Evolutionary conservation across 2,888 invertebrate genomes (phyloP), one percentile per base, ranked within the genome.

Genomic region (Protonemura montana): DNA sequence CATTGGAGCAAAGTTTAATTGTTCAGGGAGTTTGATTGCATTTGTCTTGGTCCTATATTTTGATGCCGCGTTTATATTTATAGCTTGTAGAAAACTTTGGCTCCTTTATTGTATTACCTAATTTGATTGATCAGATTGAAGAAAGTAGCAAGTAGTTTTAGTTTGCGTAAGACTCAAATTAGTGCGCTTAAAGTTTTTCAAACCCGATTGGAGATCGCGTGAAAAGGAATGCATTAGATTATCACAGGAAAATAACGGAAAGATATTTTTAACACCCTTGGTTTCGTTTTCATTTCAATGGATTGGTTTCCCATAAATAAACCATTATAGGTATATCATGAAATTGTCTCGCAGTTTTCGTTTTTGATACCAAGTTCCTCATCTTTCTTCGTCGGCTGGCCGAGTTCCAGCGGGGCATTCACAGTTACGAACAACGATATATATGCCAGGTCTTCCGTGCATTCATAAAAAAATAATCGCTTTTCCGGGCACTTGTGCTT

Each of bases 371-470:
- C 59, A 59, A 59, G 59, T 59, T 59, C 21, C 59, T 59, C 59
- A 59, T 59, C 59, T 59, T 59, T 59, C 59, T 59, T 59, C 59
- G 59, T 21, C 41, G 59, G 59, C 59, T 59, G 59, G 59, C 59
- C 16, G 13, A 21, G 59, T 59, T 59, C 59, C 59, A 59, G 21
- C 59, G 7, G 21, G 7, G 59, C 59, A 59, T 16, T 59, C 41
- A 13, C 6, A 41, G 13, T 21, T 7, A 35, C 5, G 5, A 35
- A 10, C 35, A 10, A 6, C 35, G 21, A 59, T n/a, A n/a, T n/a
- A n/a, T n/a, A n/a, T n/a, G 59, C 59, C 59, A 59, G 59, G 59
- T 59, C 59, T 59, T 59, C 59, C 21, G 59, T 59, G 59, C 59
- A 59, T 59, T 59, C 3, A 59, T 13, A 59, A 3, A 59, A 59